A percentile compares a stretch with the other conserved stretches of the same genome.
Conservation (phyloP, 2,888 invertebrate genomes). For the Lingula anatina region DNA sequence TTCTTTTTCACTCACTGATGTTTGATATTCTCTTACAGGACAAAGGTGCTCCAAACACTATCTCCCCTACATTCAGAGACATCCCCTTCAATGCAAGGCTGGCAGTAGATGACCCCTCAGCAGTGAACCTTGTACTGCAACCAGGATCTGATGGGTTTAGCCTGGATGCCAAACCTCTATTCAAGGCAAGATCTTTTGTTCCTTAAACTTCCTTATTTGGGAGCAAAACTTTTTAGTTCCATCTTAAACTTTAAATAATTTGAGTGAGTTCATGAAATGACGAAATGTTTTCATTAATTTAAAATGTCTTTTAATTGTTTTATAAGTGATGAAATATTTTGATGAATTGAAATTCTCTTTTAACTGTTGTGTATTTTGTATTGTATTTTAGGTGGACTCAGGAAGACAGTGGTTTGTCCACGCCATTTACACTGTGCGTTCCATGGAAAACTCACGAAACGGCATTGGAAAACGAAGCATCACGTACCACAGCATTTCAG, state of each 20-base stretch:
- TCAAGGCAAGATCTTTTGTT: conserved; percentile 29
- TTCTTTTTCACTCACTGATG: too few relatives aligned
- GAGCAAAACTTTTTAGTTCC: neutral
- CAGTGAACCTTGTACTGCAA: conserved; percentile 22
- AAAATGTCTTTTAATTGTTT: too few relatives aligned
- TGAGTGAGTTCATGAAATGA: too few relatives aligned
- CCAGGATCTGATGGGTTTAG: conserved; percentile 48
- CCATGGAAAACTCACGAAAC: conserved; percentile 22
- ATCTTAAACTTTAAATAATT: too few relatives aligned
- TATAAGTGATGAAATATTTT: too few relatives aligned
- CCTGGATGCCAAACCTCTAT: conserved; percentile 45
- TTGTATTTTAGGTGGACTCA: conserved; percentile 37
- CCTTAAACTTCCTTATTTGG: neutral
- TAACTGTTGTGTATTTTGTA: too few relatives aligned
- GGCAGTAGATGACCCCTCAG: conserved; percentile 35
- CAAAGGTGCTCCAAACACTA: conserved; percentile 39
- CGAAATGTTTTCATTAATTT: too few relatives aligned
- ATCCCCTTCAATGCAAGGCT: conserved; percentile 44
- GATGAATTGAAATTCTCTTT: too few relatives aligned
- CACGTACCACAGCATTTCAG: conserved; percentile 4
- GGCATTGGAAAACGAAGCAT: conserved; percentile 20
- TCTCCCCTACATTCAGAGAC: conserved; percentile 30
- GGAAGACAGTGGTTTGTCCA: conserved; percentile 44
- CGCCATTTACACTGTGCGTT: conserved; percentile 32
- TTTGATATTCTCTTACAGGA: too few relatives aligned